Percentiles rank a stretch among this genome's conserved stretches.
Evolutionary conservation across 2,888 invertebrate genomes (phyloP).

Genomic region (Willowsia nigromaculata): DNA sequence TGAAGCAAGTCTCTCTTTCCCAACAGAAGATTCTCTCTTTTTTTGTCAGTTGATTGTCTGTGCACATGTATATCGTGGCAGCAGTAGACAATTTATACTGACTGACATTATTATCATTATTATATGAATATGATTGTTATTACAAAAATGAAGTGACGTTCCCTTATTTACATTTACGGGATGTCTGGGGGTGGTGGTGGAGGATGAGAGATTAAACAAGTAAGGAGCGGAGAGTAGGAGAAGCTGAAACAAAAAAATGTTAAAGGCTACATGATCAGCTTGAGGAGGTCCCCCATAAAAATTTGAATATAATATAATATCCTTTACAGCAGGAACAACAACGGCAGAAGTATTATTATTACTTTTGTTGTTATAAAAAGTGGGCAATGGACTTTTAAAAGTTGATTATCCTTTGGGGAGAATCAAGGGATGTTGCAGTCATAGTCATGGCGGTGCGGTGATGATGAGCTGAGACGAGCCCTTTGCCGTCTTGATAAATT

Average conservation of each 20-base stretch:
- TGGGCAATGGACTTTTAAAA: constrained; percentile 39
- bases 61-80: no score
- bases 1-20: no score
- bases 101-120: neutral
- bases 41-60: constrained; percentile 24
- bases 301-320: constrained; percentile 32
- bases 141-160: neutral
- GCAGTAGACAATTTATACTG: no score
- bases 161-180: constrained; percentile 22
- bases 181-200: neutral
- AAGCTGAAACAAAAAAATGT: neutral
- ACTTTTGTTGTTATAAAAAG: neutral
- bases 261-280: constrained; percentile 26
- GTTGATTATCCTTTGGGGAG: constrained; percentile 18
- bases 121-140: neutral
- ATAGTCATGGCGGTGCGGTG: neutral
- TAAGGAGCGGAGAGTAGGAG: neutral
- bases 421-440: neutral
- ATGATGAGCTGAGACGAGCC: neutral
- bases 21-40: neutral
- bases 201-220: neutral
- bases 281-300: constrained; percentile 38
- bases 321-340: neutral
- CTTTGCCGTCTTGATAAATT: neutral
- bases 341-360: neutral